Evolutionary conservation across 1,140 invertebrate genomes (phyloP), one percentile per base, ranked within the genome.

Genomic region (Diachasma alloeum): DNA sequence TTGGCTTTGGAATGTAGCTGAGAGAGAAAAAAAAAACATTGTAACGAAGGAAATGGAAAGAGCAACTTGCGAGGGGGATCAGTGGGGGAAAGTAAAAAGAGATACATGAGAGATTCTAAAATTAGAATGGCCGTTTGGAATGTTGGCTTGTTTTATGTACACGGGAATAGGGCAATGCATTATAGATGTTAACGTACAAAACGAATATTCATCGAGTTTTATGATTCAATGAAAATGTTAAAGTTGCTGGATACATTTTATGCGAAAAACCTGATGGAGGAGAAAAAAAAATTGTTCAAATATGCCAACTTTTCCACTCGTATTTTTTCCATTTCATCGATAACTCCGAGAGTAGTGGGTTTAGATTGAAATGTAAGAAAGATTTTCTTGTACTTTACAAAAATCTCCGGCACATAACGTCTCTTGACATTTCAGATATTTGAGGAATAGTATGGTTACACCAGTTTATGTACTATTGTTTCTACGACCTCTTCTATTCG

Each of bases 71-170:
- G 78, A 78, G 75, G 26, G 76, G 72, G 71, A 39, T 73, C 74
- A 74, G 67, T 70, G 81, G 81, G 78, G 75, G 80, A 79, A 80
- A 76, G 80, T 80, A 74, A 80, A 78, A 75, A 79, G 79, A 84
- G 80, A 78, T 80, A 84, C 77, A 81, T 79, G 79, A 80, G 31
- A 37, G 76, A 79, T 79, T 80, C 84, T 87, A 87, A 87, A 87
- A 87, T 86, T 86, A 87, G 86, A 87, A 86, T 86, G 82, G 78
- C 81, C 83, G 83, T 86, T 42, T 85, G 85, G 83, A 87, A 85
- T 86, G 85, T 80, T 72, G 83, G 78, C 48, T 53, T 53, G 48
- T 53, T 53, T 53, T 17, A 53, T 53, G 48, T 19, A 53, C 48
- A 53, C n/a, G 15, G 17, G 48, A 53, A 53, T 53, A 53, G 48